Percentiles rank a stretch among this genome's conserved stretches.
These are phyloP conservation scores for Sylvietta virens DNA, from an alignment of 2,113 vertebrate species.

Conservation along the genomic window DNA sequence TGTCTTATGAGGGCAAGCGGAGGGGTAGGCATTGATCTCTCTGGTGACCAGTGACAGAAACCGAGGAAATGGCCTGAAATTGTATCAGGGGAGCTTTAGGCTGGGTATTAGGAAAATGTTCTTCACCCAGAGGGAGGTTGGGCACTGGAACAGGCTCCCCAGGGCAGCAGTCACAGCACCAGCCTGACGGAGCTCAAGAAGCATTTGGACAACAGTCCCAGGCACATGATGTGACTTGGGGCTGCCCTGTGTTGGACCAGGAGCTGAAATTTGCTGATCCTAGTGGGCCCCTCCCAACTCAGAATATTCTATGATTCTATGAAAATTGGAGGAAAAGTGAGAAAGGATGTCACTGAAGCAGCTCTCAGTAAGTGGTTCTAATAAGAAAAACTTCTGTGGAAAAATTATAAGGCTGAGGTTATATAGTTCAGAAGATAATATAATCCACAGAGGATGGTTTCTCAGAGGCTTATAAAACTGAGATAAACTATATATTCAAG, in stretches of 20 bases:
- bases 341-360: background rate
- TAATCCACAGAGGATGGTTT: background rate
- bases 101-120: background rate
- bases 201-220: background rate
- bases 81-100: background rate
- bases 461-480: background rate
- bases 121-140: background rate
- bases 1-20: fast-evolving
- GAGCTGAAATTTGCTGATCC: background rate
- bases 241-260: background rate
- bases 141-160: background rate
- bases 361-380: background rate
- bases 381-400: background rate
- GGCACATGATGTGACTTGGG: no score
- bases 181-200: background rate
- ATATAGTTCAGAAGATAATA: background rate
- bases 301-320: background rate
- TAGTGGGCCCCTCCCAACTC: background rate
- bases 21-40: background rate
- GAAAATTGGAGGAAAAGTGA: background rate
- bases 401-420: background rate
- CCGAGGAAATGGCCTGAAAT: fast-evolving
- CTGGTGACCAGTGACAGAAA: background rate
- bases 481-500: background rate
- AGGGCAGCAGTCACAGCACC: background rate